A percentile compares a stretch with the other conserved stretches of the same genome.
Evolutionary conservation across 1,140 invertebrate species (phyloP).

Genomic region (Monomorium pharaonis): DNA sequence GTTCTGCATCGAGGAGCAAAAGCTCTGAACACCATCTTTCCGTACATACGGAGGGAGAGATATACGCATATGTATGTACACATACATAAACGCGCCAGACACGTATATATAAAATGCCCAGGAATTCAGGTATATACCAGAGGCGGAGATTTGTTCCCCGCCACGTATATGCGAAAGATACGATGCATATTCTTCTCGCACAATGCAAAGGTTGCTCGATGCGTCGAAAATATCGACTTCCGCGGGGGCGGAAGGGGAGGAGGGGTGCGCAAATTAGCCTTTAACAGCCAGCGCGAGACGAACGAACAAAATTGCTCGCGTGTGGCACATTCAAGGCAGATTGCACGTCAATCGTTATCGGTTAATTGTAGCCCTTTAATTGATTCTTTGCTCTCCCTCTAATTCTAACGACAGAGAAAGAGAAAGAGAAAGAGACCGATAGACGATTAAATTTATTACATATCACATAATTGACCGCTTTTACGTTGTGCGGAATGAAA

Average conservation of each 20-base stretch:
- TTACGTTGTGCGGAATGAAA: neutral
- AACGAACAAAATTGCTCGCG: neutral
- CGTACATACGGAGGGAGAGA: conserved; percentile 15
- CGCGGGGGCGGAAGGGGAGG: neutral
- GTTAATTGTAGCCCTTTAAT: conserved; percentile 3
- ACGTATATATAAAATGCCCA: conserved; percentile 12
- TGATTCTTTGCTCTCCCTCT: neutral
- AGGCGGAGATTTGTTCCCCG: conserved; percentile 41
- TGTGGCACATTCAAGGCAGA: neutral
- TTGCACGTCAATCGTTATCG: conserved; percentile 19
- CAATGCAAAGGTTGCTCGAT: conserved; percentile 36
- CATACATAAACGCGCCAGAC: conserved; percentile 40
- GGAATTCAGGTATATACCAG: conserved; percentile 41
- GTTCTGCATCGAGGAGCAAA: conserved; percentile 60
- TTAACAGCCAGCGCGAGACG: neutral
- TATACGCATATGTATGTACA: conserved; percentile 21
- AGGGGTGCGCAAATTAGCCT: conserved; percentile 22
- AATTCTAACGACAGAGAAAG: neutral
- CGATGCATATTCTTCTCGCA: conserved; percentile 51
- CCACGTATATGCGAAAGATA: conserved; percentile 38
- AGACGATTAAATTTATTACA: neutral
- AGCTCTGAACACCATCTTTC: conserved; percentile 48
- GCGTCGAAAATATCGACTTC: conserved; percentile 48
- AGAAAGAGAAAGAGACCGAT: neutral
- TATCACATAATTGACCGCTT: neutral